A percentile compares a stretch with the other conserved stretches of the same genome.
Evolutionary conservation across 2,113 vertebrate species (phyloP).

Genomic region (Entomyzon cyanotis): DNA sequence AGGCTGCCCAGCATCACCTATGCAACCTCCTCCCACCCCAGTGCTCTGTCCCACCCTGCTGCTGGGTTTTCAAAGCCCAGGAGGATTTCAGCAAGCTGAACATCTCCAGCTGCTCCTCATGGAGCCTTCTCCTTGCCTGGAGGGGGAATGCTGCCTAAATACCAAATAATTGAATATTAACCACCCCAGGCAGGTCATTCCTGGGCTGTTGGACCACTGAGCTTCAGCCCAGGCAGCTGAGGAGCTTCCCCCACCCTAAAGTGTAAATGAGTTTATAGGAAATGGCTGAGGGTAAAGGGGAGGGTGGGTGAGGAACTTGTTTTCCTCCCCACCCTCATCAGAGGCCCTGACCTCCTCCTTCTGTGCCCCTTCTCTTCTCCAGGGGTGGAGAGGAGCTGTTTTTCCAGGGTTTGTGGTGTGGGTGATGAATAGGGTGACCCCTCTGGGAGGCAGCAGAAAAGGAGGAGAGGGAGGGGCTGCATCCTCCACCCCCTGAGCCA

Average conservation of each 20-base stretch:
- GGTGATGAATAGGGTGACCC: neutral
- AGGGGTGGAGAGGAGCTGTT: neutral
- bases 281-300: conserved; percentile 21
- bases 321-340: neutral
- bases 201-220: neutral
- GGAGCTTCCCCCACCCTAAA: neutral
- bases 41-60: neutral
- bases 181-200: too few species aligned
- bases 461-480: neutral
- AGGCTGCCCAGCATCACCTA: neutral
- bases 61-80: neutral
- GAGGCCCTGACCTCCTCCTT: neutral
- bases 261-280: conserved; percentile 17
- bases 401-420: neutral
- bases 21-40: neutral
- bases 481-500: neutral
- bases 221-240: neutral
- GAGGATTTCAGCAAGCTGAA: neutral
- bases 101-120: neutral
- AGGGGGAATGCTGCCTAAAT: neutral
- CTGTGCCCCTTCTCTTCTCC: rapidly evolving
- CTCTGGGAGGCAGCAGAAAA: neutral
- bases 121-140: neutral
- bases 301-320: neutral
- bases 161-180: neutral